phyloP scores from a whole-genome alignment of 2,113 vertebrate genomes.

The Ceyx melanurus region DNA sequence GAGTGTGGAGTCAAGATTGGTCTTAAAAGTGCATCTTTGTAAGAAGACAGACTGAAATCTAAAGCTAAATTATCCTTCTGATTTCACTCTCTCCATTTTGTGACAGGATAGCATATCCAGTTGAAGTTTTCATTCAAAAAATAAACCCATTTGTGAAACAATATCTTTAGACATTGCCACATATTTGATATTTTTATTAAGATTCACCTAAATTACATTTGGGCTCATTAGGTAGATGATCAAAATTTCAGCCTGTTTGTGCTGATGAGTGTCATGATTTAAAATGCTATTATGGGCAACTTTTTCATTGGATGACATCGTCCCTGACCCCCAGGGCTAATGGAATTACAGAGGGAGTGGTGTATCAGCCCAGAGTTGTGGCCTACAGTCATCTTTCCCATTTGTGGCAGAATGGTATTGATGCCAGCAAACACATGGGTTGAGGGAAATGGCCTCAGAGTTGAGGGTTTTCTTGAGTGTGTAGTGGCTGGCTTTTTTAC shows the following conservation, averaged over 20 bases:
- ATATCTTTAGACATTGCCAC: neutral
- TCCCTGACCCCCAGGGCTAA: neutral
- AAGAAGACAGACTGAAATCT: neutral
- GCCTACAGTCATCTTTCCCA: conserved; percentile 28
- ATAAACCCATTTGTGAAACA: conserved; percentile 3
- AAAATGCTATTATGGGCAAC: conserved; percentile 59
- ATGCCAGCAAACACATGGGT: neutral
- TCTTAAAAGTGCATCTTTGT: neutral
- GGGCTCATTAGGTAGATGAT: conserved; percentile 2
- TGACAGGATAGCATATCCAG: neutral
- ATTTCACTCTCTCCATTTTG: neutral
- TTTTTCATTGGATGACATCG: conserved; percentile 47
- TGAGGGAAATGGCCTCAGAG: conserved; percentile 15
- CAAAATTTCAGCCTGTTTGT: neutral
- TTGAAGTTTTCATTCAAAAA: neutral
- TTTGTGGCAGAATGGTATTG: neutral
- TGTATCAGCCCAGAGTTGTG: conserved; percentile 17
- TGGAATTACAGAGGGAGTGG: conserved; percentile 27
- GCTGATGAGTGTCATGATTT: conserved; percentile 35
- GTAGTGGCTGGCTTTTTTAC: neutral
- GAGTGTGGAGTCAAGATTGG: neutral
- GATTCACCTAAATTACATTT: neutral
- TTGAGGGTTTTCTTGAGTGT: conserved; percentile 36
- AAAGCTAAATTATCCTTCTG: neutral
- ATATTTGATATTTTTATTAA: neutral